These are phyloP conservation scores for Hippocampus zosterae DNA, from an alignment of 2,113 vertebrate genomes.

Conservation along the genomic window DNA sequence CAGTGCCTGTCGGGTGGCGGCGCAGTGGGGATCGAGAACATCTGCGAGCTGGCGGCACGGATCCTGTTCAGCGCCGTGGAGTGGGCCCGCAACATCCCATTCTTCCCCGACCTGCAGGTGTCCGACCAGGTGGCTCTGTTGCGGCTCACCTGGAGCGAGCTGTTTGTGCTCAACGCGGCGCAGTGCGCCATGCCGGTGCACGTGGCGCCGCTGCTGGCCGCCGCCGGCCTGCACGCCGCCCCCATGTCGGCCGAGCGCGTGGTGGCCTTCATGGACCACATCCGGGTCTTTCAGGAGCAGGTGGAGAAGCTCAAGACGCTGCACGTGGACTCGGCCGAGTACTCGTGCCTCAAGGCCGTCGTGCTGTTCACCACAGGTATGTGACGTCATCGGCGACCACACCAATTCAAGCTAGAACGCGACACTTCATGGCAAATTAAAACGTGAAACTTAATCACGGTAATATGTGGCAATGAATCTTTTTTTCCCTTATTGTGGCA, in stretches of 20 bases:
- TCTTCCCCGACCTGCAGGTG: slow-evolving; percentile 97
- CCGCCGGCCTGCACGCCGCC: slow-evolving; percentile 91
- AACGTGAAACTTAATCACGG: too few species aligned
- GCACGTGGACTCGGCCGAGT: slow-evolving; percentile 95
- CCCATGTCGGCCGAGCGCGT: slow-evolving; percentile 96
- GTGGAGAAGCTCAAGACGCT: slow-evolving; percentile 97
- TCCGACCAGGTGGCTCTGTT: slow-evolving; percentile 96
- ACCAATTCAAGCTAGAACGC: too few species aligned
- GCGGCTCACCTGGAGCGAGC: slow-evolving; percentile 95
- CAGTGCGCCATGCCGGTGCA: slow-evolving; percentile 97
- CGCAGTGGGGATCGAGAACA: slow-evolving; percentile 98
- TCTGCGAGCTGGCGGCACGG: slow-evolving; percentile 95
- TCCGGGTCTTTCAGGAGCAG: slow-evolving; percentile 97
- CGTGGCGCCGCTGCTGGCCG: slow-evolving; percentile 90
- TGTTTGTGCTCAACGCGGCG: slow-evolving; percentile 95
- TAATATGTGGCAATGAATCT: too few species aligned
- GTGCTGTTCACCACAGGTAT: slow-evolving; percentile 97
- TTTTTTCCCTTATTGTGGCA: too few species aligned
- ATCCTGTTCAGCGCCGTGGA: slow-evolving; percentile 98
- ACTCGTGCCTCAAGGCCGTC: slow-evolving; percentile 97
- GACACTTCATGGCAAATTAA: too few species aligned
- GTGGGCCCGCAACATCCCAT: slow-evolving; percentile 97
- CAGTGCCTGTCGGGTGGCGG: slow-evolving; percentile 95
- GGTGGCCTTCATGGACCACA: slow-evolving; percentile 99
- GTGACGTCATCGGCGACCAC: slow-evolving; percentile 10